Evolutionary conservation across 2,888 invertebrate genomes (phyloP).

Genomic region (Euclidia mi): DNA sequence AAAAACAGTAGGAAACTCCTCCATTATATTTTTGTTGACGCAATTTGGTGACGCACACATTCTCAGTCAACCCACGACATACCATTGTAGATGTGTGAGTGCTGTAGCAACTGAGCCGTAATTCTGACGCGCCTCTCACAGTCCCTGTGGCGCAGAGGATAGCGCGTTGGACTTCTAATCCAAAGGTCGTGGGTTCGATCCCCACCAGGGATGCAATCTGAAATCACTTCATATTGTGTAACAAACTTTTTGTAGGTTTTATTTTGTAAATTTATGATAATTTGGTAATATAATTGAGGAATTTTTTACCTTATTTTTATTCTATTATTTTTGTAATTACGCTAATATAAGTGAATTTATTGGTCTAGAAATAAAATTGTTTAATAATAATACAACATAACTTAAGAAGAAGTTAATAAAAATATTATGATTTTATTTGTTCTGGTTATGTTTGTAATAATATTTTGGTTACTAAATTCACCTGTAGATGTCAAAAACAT

Average conservation of each 20-base stretch:
- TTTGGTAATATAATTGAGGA: not conserved
- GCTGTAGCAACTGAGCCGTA: constrained; percentile 39
- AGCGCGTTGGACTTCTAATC: constrained; percentile 97
- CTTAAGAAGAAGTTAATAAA: too few relatives aligned
- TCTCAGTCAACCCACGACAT: not conserved
- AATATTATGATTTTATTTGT: too few relatives aligned
- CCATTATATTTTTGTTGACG: too few relatives aligned
- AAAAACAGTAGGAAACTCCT: too few relatives aligned
- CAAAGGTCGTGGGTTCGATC: constrained; percentile 97
- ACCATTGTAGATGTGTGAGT: constrained; percentile 44
- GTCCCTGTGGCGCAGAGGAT: constrained; percentile 96
- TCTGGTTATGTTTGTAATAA: too few relatives aligned
- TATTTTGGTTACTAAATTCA: too few relatives aligned
- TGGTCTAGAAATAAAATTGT: too few relatives aligned
- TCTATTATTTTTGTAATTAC: not conserved
- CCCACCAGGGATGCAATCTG: constrained; percentile 92
- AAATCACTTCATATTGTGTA: not conserved
- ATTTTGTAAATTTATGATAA: not conserved
- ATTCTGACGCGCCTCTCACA: constrained; percentile 56
- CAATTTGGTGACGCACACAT: too few relatives aligned
- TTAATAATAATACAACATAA: too few relatives aligned
- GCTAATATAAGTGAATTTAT: too few relatives aligned
- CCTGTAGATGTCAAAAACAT: too few relatives aligned
- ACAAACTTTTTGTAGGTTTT: not conserved
- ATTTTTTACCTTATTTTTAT: constrained; percentile 1